phyloP scores from a whole-genome alignment of 1,140 invertebrate species.

The Ladona fulva region DNA sequence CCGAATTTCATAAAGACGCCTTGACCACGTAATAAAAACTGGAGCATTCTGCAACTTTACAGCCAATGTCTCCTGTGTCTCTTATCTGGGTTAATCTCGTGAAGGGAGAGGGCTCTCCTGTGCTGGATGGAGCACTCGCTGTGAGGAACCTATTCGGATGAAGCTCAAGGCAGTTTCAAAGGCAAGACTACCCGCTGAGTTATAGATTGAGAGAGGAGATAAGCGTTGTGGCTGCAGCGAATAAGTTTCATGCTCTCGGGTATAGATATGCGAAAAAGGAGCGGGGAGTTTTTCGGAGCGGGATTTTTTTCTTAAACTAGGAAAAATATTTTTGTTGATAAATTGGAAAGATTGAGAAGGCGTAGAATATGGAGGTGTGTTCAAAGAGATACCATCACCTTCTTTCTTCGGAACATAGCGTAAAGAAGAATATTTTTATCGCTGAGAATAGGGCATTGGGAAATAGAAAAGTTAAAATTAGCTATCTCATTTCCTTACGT shows the following conservation, averaged over 20 bases:
- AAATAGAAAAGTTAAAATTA: too few relatives aligned
- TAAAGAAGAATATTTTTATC: too few relatives aligned
- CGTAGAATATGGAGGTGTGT: too few relatives aligned
- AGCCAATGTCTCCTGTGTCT: neutral
- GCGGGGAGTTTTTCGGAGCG: neutral
- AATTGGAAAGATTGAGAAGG: neutral
- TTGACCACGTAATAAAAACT: neutral
- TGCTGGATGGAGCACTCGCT: neutral
- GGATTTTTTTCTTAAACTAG: neutral
- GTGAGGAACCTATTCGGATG: neutral
- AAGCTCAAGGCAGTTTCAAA: too few relatives aligned
- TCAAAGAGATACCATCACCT: neutral
- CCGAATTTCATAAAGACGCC: neutral
- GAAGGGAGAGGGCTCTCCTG: neutral
- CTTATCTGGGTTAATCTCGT: constrained; percentile 4
- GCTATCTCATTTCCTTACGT: too few relatives aligned
- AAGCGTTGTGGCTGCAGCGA: neutral
- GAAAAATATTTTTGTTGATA: neutral
- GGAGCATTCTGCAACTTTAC: neutral
- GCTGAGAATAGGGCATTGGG: too few relatives aligned
- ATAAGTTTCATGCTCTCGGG: neutral
- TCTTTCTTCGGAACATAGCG: neutral
- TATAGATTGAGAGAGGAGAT: neutral
- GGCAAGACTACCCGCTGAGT: neutral
- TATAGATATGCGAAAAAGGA: too few relatives aligned